Evolutionary conservation across 1,140 invertebrate species (phyloP).

Genomic region (Ceratosolen fusciceps): DNA sequence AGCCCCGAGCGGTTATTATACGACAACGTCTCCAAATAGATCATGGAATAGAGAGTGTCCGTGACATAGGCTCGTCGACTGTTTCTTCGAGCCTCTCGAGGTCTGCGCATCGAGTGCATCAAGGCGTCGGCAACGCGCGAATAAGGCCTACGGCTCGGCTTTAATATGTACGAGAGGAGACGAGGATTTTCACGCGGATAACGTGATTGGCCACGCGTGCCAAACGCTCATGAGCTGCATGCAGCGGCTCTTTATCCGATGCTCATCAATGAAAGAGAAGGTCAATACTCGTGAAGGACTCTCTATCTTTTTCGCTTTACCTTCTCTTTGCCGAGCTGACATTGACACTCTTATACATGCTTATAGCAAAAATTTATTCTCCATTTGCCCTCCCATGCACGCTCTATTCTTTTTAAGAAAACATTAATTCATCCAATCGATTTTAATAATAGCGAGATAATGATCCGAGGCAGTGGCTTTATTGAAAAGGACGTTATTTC

Average conservation of each 20-base stretch:
- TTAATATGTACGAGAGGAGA: not conserved
- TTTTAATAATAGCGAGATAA: too few relatives aligned
- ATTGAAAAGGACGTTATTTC: too few relatives aligned
- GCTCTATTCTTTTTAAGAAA: too few relatives aligned
- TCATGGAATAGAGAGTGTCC: too few relatives aligned
- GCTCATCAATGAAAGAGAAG: conserved; percentile 7
- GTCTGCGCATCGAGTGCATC: not conserved
- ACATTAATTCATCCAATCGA: too few relatives aligned
- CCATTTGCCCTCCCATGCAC: too few relatives aligned
- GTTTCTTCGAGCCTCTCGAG: too few relatives aligned
- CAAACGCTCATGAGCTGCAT: conserved; percentile 8
- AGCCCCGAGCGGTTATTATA: too few relatives aligned
- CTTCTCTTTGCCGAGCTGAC: conserved; percentile 1
- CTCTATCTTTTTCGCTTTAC: conserved; percentile 35
- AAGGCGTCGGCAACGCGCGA: not conserved
- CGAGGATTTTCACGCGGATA: conserved; percentile 16
- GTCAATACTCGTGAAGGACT: conserved; percentile 47
- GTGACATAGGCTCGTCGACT: too few relatives aligned
- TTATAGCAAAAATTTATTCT: too few relatives aligned
- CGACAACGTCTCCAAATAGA: too few relatives aligned
- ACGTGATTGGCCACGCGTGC: conserved; percentile 10
- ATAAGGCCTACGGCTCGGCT: not conserved
- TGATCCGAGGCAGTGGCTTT: too few relatives aligned
- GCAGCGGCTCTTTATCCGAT: not conserved
- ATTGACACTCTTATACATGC: conserved; percentile 44